These are phyloP conservation scores for Smittia sp. DNA, from an alignment of 2,888 invertebrate species.

Conservation along the genomic window DNA sequence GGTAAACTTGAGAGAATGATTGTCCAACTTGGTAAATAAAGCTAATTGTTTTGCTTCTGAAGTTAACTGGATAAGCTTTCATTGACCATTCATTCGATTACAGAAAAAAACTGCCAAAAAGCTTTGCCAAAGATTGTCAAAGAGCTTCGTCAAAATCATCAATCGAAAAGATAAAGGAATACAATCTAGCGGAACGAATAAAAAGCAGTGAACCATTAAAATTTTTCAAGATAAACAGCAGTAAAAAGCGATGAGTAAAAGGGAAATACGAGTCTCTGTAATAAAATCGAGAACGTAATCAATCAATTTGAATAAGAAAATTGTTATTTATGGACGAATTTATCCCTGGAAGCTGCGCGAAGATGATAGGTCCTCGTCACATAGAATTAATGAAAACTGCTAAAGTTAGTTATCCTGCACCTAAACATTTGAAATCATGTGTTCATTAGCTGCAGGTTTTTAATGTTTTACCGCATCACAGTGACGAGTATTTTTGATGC, in stretches of 20 bases:
- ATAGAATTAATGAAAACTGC: constrained; percentile 5
- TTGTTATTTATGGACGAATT: constrained; percentile 21
- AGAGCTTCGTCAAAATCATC: not conserved
- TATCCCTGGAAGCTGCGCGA: not conserved
- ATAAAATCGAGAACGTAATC: constrained; percentile 32
- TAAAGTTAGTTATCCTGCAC: too few relatives aligned
- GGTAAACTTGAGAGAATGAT: not conserved
- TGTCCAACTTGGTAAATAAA: too few relatives aligned
- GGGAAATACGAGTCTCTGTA: not conserved
- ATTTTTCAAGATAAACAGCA: constrained; percentile 18
- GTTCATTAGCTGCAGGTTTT: too few relatives aligned
- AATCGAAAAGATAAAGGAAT: constrained; percentile 18
- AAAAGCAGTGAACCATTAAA: constrained; percentile 37
- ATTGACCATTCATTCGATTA: too few relatives aligned
- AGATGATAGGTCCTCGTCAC: not conserved
- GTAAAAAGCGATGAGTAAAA: constrained; percentile 2
- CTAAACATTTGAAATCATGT: too few relatives aligned
- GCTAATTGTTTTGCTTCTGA: too few relatives aligned
- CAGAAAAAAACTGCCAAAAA: too few relatives aligned
- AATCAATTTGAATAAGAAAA: constrained; percentile 36
- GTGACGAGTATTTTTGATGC: too few relatives aligned
- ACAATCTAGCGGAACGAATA: constrained; percentile 30
- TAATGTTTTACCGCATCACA: too few relatives aligned
- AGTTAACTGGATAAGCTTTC: too few relatives aligned
- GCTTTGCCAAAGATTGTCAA: too few relatives aligned